These are phyloP conservation scores for Rhagoletis zephyria DNA, from an alignment of 1,140 invertebrate species.

Conservation along the genomic window DNA sequence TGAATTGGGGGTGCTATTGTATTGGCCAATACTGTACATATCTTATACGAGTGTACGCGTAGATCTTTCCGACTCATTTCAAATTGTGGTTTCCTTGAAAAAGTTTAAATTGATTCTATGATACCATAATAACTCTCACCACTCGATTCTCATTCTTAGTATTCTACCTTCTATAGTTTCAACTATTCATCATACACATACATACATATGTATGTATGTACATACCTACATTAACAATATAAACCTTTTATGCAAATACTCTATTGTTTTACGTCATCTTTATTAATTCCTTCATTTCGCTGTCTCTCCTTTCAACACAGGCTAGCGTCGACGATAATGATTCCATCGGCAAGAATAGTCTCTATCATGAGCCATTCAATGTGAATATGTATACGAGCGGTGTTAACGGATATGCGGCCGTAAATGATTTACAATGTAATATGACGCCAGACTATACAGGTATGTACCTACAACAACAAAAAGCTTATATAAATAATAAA, in stretches of 20 bases:
- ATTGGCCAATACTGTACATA: no score
- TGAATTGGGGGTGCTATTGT: no score
- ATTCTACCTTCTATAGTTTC: neutral
- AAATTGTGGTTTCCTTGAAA: no score
- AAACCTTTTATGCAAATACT: neutral
- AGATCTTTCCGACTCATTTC: no score
- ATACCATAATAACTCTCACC: no score
- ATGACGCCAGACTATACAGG: slow-evolving; percentile 75
- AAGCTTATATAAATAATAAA: neutral
- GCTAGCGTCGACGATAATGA: slow-evolving; percentile 73
- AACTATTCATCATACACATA: no score
- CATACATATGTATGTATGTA: no score
- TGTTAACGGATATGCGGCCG: slow-evolving; percentile 72
- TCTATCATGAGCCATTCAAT: slow-evolving; percentile 75
- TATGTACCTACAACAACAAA: slow-evolving; percentile 64
- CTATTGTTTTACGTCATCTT: neutral
- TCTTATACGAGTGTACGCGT: no score
- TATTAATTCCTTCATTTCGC: neutral
- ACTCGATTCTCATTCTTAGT: neutral
- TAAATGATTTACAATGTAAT: slow-evolving; percentile 73
- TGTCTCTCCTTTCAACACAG: slow-evolving; percentile 53
- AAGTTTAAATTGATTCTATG: no score
- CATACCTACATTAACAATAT: neutral
- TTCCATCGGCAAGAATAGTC: slow-evolving; percentile 74
- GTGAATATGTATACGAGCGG: slow-evolving; percentile 74